A percentile compares a stretch with the other conserved stretches of the same genome.
Evolutionary conservation across 1,140 invertebrate genomes (phyloP).

Genomic region (Heliconius hewitsoni): DNA sequence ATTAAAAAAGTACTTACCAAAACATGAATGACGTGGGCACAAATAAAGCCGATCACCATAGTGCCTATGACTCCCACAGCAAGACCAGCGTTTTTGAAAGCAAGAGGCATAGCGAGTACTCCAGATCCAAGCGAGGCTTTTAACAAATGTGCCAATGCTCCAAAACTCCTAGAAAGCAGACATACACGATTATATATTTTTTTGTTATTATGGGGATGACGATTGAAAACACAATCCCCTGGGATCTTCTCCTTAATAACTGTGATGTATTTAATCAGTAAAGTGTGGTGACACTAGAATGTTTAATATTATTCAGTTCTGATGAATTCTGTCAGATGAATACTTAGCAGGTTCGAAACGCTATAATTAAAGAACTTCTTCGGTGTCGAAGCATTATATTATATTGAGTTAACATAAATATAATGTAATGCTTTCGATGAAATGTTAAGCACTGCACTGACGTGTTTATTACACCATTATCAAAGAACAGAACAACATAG

Average conservation of each 20-base stretch:
- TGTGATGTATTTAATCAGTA: neutral
- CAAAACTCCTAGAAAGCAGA: conserved; percentile 83
- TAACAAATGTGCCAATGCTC: conserved; percentile 88
- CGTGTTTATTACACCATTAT: too few relatives aligned
- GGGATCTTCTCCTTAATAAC: neutral
- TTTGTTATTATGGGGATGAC: neutral
- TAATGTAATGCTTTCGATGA: too few relatives aligned
- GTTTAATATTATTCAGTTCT: too few relatives aligned
- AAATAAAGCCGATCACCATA: conserved; percentile 87
- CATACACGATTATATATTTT: neutral
- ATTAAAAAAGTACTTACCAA: conserved; percentile 82
- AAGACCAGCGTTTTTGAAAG: conserved; percentile 91
- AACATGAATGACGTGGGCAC: conserved; percentile 90
- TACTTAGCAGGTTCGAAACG: too few relatives aligned
- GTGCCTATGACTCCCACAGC: conserved; percentile 87
- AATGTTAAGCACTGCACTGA: too few relatives aligned
- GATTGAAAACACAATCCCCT: too few relatives aligned
- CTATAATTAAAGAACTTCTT: neutral
- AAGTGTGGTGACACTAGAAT: too few relatives aligned
- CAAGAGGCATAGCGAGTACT: conserved; percentile 93
- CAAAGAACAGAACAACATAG: too few relatives aligned
- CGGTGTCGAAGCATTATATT: too few relatives aligned
- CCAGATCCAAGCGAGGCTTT: conserved; percentile 94
- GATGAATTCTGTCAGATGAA: too few relatives aligned
- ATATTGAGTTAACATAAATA: too few relatives aligned